A percentile compares a stretch with the other conserved stretches of the same genome.
Conservation (phyloP, 1,140 invertebrate genomes). For the Drosophila kanapiae region DNA sequence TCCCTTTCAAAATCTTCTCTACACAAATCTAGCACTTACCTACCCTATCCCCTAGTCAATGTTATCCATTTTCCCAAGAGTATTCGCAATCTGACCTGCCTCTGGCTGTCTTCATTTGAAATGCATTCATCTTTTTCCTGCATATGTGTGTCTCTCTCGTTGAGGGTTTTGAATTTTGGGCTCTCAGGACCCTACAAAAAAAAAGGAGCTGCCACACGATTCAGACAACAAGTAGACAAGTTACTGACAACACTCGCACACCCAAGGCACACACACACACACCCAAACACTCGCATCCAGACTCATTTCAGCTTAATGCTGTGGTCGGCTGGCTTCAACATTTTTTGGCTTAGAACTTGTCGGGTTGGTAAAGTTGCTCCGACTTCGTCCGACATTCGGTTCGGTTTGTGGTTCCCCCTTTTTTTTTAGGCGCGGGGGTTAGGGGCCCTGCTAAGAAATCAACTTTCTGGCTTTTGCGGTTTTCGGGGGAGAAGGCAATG, state of each 20-base stretch:
- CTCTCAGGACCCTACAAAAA: conserved; percentile 16
- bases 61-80: neutral
- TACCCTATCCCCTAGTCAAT: neutral
- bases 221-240: conserved; percentile 78
- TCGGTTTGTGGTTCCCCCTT: conserved; percentile 49
- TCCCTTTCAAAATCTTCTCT: too few relatives aligned
- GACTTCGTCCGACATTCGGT: conserved; percentile 57
- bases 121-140: conserved; percentile 75
- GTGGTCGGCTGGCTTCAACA: conserved; percentile 54
- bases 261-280: neutral
- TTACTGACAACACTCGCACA: conserved; percentile 60
- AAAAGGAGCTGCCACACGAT: conserved; percentile 52
- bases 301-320: conserved; percentile 67
- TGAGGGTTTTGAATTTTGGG: conserved; percentile 44
- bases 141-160: conserved; percentile 22
- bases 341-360: conserved; percentile 60
- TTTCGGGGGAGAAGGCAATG: conserved; percentile 25
- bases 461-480: conserved; percentile 79
- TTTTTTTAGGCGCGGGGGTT: conserved; percentile 2
- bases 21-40: too few relatives aligned
- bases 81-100: conserved; percentile 25
- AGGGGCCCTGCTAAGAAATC: conserved; percentile 68
- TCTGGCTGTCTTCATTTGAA: conserved; percentile 58
- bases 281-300: neutral
- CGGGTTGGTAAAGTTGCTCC: conserved; percentile 17